A percentile compares a stretch with the other conserved stretches of the same genome.
Evolutionary conservation across 2,113 vertebrate species (phyloP).

Genomic region (Chlorodrepanis virens): DNA sequence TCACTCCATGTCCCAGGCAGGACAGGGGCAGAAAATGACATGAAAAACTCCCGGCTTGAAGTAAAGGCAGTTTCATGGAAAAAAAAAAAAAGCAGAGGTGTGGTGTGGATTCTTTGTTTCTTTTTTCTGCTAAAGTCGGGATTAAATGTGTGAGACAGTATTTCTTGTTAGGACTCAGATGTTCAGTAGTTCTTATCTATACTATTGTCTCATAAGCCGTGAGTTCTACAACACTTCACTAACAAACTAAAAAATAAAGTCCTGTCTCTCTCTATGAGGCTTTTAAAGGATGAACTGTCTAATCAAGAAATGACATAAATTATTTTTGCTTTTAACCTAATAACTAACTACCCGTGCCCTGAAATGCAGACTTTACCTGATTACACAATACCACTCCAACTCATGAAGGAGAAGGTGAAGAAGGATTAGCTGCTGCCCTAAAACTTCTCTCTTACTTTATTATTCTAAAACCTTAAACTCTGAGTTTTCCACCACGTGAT

Average conservation of each 20-base stretch:
- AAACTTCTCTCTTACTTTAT: neutral
- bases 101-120: neutral
- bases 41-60: neutral
- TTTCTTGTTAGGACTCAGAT: neutral
- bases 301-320: neutral
- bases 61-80: neutral
- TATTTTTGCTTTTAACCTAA: neutral
- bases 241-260: neutral
- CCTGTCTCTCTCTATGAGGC: neutral
- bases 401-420: neutral
- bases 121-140: neutral
- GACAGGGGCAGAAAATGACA: neutral
- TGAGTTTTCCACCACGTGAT: neutral
- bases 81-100: neutral
- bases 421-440: neutral
- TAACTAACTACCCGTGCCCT: neutral
- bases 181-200: neutral
- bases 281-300: neutral
- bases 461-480: neutral
- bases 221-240: neutral
- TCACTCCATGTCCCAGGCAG: accelerated
- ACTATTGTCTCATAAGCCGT: neutral
- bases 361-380: neutral
- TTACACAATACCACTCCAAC: neutral
- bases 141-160: neutral